phyloP scores from a whole-genome alignment of 2,797 vertebrate genomes.

The Myotis findleyi region DNA sequence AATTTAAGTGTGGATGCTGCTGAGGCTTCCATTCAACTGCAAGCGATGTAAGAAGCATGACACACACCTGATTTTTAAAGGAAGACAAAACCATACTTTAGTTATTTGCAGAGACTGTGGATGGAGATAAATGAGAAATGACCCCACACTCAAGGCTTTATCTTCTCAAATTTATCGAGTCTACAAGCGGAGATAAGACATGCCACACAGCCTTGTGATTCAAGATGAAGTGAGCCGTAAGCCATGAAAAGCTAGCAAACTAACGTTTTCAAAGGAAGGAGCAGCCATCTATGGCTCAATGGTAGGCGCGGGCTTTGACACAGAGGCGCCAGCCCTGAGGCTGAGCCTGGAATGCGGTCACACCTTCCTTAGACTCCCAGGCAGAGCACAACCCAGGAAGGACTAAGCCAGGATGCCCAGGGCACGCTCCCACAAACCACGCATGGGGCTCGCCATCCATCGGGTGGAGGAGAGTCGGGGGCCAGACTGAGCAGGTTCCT shows the following conservation, averaged over 20 bases:
- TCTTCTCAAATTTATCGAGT: not conserved
- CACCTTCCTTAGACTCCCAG: not conserved
- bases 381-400: not conserved
- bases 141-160: not conserved
- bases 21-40: not conserved
- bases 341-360: not conserved
- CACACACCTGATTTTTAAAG: not conserved
- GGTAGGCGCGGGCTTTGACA: not conserved
- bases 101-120: not conserved
- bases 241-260: not conserved
- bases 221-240: not conserved
- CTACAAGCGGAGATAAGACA: not conserved
- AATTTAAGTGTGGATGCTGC: not conserved
- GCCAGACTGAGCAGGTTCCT: accelerated
- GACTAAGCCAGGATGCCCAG: not conserved
- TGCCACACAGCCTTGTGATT: not conserved
- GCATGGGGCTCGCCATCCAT: not conserved
- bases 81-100: not conserved
- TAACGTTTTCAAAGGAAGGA: not conserved
- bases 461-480: not conserved
- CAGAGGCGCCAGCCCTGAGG: accelerated
- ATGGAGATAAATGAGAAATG: not conserved
- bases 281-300: too few relatives aligned
- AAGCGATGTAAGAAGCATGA: not conserved
- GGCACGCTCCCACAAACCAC: not conserved